phyloP scores from a whole-genome alignment of 2,797 vertebrate species.

The Oreochromis grahami region DNA sequence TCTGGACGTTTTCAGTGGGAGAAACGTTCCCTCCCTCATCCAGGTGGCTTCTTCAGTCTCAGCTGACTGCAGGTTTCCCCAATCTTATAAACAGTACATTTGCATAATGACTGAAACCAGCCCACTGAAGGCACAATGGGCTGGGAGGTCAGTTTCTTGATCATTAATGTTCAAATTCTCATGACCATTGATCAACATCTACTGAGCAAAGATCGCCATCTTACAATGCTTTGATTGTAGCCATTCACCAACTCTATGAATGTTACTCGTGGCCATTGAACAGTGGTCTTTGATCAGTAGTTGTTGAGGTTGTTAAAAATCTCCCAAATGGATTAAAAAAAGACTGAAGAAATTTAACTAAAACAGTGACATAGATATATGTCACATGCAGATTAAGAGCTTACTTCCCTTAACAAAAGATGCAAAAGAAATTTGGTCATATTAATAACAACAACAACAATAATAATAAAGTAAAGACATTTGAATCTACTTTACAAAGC shows the following conservation, averaged over 20 bases:
- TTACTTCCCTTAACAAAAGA: background rate
- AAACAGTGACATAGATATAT: background rate
- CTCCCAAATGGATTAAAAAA: background rate
- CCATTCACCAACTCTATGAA: background rate
- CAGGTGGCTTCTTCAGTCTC: background rate
- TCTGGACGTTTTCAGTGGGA: background rate
- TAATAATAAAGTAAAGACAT: background rate
- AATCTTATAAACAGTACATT: background rate
- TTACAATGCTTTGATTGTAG: background rate
- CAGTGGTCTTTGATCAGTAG: background rate
- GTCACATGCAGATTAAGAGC: background rate
- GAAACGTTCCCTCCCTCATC: accelerated
- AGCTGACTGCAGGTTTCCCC: background rate
- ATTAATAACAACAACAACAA: background rate
- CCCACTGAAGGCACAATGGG: background rate
- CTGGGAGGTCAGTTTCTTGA: background rate
- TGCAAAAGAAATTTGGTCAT: background rate
- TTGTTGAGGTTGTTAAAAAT: background rate
- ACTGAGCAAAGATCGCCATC: accelerated
- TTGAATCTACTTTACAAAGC: background rate
- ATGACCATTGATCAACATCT: background rate
- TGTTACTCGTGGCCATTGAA: background rate
- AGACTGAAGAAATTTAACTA: background rate
- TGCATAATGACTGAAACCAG: background rate
- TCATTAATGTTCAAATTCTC: background rate